Conservation (phyloP, 2,113 vertebrate genomes). For the Entomyzon cyanotis region DNA sequence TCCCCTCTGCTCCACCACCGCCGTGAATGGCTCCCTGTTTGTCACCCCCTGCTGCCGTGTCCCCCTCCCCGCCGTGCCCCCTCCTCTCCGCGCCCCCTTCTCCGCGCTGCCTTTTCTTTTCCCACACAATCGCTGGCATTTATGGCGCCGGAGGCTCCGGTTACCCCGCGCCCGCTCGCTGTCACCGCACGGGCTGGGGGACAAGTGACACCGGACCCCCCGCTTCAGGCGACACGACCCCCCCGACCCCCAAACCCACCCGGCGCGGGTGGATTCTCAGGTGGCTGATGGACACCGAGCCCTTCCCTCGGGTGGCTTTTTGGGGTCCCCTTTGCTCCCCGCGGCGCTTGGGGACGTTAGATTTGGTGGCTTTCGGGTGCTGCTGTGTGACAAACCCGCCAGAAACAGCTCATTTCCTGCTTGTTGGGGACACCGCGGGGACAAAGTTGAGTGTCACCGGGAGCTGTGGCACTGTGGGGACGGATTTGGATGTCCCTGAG, state of each 20-base stretch:
- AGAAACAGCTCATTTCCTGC: background rate
- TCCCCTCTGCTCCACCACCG: background rate
- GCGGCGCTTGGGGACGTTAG: background rate
- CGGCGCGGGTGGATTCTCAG: background rate
- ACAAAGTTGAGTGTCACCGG: background rate
- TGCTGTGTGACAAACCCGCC: background rate
- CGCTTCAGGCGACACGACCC: background rate
- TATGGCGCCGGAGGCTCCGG: conserved; percentile 6
- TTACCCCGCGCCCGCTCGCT: background rate
- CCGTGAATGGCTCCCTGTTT: background rate
- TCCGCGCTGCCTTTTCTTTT: background rate
- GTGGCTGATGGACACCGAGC: background rate
- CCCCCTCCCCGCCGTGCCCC: background rate
- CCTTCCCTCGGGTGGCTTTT: background rate
- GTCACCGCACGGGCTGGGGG: background rate
- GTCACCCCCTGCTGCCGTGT: background rate
- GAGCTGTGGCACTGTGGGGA: background rate
- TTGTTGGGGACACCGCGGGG: background rate
- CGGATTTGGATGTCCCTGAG: background rate
- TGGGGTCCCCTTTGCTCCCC: background rate
- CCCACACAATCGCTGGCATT: conserved; percentile 33
- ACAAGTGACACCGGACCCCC: background rate
- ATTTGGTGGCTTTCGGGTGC: background rate
- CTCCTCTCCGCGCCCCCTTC: background rate
- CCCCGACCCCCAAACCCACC: background rate